Conservation (phyloP, 1,140 invertebrate genomes). For the Diprion similis region DNA sequence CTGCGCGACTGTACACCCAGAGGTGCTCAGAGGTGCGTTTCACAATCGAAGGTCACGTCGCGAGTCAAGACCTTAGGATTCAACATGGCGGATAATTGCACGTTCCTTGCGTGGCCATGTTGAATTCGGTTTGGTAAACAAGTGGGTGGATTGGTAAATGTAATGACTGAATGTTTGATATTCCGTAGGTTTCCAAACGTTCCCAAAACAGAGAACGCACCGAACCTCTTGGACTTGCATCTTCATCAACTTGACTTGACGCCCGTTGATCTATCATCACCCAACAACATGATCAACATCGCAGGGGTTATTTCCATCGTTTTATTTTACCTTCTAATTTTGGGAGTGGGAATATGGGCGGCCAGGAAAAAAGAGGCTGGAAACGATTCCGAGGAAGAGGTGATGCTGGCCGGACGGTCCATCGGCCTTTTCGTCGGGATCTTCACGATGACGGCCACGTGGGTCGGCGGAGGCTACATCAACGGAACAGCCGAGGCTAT, state of each 20-base stretch:
- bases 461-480: conserved; percentile 99
- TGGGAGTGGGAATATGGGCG: conserved; percentile 95
- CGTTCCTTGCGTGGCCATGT: background rate
- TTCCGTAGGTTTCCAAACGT: conserved; percentile 49
- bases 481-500: conserved; percentile 98
- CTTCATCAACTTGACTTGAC: conserved; percentile 53
- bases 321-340: conserved; percentile 92
- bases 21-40: conserved; percentile 49
- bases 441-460: conserved; percentile 99
- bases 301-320: conserved; percentile 91
- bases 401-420: conserved; percentile 95
- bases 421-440: conserved; percentile 97
- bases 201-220: conserved; percentile 50
- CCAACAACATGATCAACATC: conserved; percentile 86
- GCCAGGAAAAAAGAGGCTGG: conserved; percentile 86
- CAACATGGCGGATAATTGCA: background rate
- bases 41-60: background rate
- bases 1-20: conserved; percentile 59
- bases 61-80: background rate
- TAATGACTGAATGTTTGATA: no score
- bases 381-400: conserved; percentile 91
- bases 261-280: conserved; percentile 50
- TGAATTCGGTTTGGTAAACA: background rate
- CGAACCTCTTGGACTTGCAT: conserved; percentile 53
- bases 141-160: background rate